Evolutionary conservation across 2,797 vertebrate species (phyloP).

Genomic region (Taeniopygia guttata): DNA sequence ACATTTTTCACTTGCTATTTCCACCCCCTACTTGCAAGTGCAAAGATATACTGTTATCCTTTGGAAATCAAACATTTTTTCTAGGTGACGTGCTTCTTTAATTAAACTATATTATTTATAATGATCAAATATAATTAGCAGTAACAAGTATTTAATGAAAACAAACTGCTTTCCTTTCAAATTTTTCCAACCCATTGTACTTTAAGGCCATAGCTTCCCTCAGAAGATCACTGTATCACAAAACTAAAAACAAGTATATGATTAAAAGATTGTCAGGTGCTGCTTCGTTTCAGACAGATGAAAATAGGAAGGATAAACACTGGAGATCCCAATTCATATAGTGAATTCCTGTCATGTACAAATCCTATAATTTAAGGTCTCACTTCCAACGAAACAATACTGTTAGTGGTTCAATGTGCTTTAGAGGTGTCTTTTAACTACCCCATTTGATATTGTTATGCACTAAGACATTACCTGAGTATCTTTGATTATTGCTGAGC

Average conservation of each 20-base stretch:
- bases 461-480: constrained; percentile 69
- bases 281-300: background rate
- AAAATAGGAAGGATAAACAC: constrained; percentile 36
- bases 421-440: constrained; percentile 29
- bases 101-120: constrained; percentile 75
- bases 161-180: constrained; percentile 70
- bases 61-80: constrained; percentile 71
- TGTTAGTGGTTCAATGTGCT: constrained; percentile 2
- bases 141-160: constrained; percentile 76
- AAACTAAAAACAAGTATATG: background rate
- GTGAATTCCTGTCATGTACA: background rate
- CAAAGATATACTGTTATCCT: constrained; percentile 62
- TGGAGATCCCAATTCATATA: background rate
- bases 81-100: constrained; percentile 64
- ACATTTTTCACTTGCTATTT: constrained; percentile 39
- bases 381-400: constrained; percentile 2
- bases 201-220: constrained; percentile 44
- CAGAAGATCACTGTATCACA: constrained; percentile 15
- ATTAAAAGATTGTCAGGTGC: constrained; percentile 27
- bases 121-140: constrained; percentile 74
- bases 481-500: constrained; percentile 84
- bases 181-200: constrained; percentile 45
- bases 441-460: constrained; percentile 50
- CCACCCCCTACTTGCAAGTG: constrained; percentile 19
- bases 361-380: constrained; percentile 5